Percentiles rank a stretch among this genome's conserved stretches.
These are phyloP conservation scores for Megalops cyprinoides DNA, from an alignment of 2,797 vertebrate genomes.

Conservation along the genomic window DNA sequence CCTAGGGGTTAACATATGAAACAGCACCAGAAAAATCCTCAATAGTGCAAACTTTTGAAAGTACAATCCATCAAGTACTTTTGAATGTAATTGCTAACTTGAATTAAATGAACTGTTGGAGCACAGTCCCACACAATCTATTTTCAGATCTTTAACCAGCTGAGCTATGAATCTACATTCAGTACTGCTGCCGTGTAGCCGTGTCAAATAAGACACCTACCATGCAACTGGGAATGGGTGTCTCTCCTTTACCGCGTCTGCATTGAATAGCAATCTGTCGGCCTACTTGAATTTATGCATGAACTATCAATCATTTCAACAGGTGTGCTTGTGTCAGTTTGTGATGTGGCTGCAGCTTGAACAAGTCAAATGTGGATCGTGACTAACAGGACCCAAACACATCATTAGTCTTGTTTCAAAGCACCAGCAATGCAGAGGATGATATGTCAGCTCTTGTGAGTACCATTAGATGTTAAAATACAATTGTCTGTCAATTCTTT, in stretches of 20 bases:
- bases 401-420: neutral
- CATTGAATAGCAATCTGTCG: neutral
- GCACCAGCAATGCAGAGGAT: neutral
- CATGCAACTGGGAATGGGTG: neutral
- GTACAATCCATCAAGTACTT: no score
- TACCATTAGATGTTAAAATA: neutral
- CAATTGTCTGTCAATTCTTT: neutral
- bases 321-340: no score
- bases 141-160: neutral
- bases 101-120: no score
- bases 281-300: neutral
- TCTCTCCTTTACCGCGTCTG: no score
- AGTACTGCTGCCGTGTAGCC: neutral
- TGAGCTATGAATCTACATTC: neutral
- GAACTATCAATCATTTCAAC: no score
- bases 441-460: neutral
- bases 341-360: neutral
- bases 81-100: no score
- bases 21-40: no score
- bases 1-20: no score
- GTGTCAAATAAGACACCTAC: neutral
- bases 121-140: neutral
- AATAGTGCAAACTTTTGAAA: no score
- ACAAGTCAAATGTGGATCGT: neutral
- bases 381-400: neutral